phyloP scores from a whole-genome alignment of 2,113 vertebrate genomes.

The Empidonax traillii region DNA sequence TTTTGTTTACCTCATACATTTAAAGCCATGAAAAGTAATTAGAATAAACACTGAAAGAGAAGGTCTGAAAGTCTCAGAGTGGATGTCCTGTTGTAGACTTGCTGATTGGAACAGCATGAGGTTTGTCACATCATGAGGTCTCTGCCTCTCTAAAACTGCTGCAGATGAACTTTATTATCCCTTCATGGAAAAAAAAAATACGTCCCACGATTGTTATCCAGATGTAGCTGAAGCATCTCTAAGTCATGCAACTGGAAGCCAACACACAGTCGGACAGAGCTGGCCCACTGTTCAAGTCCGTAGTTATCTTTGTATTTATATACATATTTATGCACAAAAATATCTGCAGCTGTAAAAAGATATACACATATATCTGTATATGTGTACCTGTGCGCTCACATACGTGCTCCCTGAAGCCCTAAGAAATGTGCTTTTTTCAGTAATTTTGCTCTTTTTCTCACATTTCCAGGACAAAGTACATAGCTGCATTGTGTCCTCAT shows the following conservation, averaged over 20 bases:
- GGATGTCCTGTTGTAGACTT: neutral
- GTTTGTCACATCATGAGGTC: neutral
- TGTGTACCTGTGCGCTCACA: rapidly evolving
- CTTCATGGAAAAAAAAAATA: neutral
- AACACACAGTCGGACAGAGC: neutral
- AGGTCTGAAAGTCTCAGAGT: neutral
- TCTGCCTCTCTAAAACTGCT: neutral
- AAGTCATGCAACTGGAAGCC: neutral
- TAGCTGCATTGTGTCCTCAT: neutral
- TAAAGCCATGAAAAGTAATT: neutral
- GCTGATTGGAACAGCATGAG: neutral
- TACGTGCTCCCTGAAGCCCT: neutral
- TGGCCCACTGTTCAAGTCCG: neutral
- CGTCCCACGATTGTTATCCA: neutral
- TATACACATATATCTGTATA: neutral
- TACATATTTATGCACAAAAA: neutral
- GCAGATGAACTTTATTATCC: neutral
- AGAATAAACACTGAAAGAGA: neutral
- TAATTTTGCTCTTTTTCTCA: neutral
- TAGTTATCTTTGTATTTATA: neutral
- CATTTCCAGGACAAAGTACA: neutral
- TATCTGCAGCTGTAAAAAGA: too few relatives aligned
- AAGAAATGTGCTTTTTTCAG: neutral
- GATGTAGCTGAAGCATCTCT: neutral
- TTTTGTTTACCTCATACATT: neutral